Percentiles rank a stretch among this genome's conserved stretches.
Conservation (phyloP, 2,113 vertebrate genomes). For the Anseranas semipalmata region DNA sequence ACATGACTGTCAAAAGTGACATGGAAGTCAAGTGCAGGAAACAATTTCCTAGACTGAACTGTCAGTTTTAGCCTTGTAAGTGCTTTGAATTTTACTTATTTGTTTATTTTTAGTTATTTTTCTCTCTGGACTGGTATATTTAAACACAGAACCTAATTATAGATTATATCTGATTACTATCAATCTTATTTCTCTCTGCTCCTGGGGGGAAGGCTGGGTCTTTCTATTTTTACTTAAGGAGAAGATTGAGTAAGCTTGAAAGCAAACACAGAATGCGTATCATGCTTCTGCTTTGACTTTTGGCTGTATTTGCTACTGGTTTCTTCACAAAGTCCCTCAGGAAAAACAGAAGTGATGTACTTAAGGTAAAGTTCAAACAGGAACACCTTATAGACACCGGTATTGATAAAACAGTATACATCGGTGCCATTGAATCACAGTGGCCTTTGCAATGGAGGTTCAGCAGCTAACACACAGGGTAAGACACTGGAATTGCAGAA, state of each 20-base stretch:
- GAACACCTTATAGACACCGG: neutral
- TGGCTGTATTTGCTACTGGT: neutral
- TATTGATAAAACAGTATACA: neutral
- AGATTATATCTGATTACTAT: neutral
- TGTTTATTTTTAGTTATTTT: neutral
- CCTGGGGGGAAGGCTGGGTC: accelerated
- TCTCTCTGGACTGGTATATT: neutral
- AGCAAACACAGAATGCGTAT: neutral
- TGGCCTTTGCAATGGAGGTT: neutral
- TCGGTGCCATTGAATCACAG: neutral
- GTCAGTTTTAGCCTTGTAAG: neutral
- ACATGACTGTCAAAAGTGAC: neutral
- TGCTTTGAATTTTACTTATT: neutral
- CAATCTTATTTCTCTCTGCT: neutral
- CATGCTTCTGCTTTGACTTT: neutral
- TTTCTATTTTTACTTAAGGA: neutral
- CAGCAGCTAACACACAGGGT: neutral
- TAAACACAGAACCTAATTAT: neutral
- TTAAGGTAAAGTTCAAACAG: neutral
- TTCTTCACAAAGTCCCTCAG: neutral
- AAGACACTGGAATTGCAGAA: neutral
- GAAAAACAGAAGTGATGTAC: neutral
- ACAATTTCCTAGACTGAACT: neutral
- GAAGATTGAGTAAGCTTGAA: neutral
- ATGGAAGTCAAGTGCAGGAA: neutral